A percentile compares a stretch with the other conserved stretches of the same genome.
phyloP scores from a whole-genome alignment of 2,888 invertebrate genomes.

The Endotricha flammealis region DNA sequence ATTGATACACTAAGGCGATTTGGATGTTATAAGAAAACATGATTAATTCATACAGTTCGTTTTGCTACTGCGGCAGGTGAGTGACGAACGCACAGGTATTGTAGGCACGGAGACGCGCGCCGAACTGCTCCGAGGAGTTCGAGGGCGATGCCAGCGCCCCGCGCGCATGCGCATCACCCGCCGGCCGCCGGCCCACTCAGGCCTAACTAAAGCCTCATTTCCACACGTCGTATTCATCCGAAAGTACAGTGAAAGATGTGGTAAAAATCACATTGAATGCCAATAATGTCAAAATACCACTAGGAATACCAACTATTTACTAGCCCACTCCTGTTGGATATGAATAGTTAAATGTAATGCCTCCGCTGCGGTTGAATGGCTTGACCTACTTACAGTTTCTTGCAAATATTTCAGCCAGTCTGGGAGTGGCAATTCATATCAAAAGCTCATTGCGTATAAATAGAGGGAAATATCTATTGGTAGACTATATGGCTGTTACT shows the following conservation, averaged over 20 bases:
- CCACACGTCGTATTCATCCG: slow-evolving; percentile 39
- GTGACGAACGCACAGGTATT: slow-evolving; percentile 36
- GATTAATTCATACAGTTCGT: slow-evolving; percentile 54
- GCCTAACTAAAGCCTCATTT: slow-evolving; percentile 43
- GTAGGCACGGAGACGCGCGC: slow-evolving; percentile 51
- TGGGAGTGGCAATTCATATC: slow-evolving; percentile 56
- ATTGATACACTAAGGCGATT: slow-evolving; percentile 45
- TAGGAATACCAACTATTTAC: not conserved
- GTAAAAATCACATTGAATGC: slow-evolving; percentile 28
- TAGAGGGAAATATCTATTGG: no score
- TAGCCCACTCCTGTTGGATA: not conserved
- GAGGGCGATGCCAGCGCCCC: slow-evolving; percentile 53
- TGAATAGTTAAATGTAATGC: not conserved
- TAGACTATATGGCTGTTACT: no score
- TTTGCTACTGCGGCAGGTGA: slow-evolving; percentile 37
- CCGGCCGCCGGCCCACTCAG: slow-evolving; percentile 23
- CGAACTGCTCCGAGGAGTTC: slow-evolving; percentile 45
- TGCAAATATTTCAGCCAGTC: slow-evolving; percentile 54
- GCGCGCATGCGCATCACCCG: slow-evolving; percentile 27
- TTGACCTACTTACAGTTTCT: slow-evolving; percentile 54
- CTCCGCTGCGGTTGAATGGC: slow-evolving; percentile 20
- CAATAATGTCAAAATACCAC: slow-evolving; percentile 20
- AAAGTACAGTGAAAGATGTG: not conserved
- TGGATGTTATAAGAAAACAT: slow-evolving; percentile 42
- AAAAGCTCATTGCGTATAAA: slow-evolving; percentile 37